Conservation (phyloP, 2,888 invertebrate species). For the Plebejus melissa region DNA sequence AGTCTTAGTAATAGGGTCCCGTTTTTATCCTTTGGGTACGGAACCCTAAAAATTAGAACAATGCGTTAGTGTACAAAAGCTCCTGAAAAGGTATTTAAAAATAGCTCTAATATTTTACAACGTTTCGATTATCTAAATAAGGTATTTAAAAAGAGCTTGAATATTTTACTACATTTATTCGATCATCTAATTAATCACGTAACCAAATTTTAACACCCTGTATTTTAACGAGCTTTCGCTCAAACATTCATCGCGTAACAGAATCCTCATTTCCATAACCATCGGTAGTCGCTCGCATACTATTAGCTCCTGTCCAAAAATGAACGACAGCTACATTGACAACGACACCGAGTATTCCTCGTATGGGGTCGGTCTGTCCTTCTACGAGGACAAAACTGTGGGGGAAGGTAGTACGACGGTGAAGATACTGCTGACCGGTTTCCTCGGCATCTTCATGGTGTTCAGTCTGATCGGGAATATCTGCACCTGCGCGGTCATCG, state of each 20-base stretch:
- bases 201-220: constrained; percentile 34
- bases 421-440: constrained; percentile 66
- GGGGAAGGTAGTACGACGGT: constrained; percentile 79
- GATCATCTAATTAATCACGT: constrained; percentile 7
- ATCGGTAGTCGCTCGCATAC: constrained; percentile 30
- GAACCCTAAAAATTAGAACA: too few species aligned
- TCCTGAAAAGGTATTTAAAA: background rate
- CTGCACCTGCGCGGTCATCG: constrained; percentile 87
- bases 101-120: background rate
- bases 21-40: too few species aligned
- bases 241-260: constrained; percentile 30
- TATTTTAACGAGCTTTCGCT: constrained; percentile 33
- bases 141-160: background rate
- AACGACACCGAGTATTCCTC: constrained; percentile 50
- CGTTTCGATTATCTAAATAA: background rate
- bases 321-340: background rate
- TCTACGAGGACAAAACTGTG: constrained; percentile 50
- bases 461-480: constrained; percentile 86
- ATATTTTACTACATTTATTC: background rate
- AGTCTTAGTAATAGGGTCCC: too few species aligned
- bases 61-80: background rate
- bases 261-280: constrained; percentile 33
- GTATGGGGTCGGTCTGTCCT: constrained; percentile 58
- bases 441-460: constrained; percentile 82
- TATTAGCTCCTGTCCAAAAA: background rate